Evolutionary conservation across 2,888 invertebrate genomes (phyloP), one percentile per base, ranked within the genome.

Genomic region (Euclidia mi): DNA sequence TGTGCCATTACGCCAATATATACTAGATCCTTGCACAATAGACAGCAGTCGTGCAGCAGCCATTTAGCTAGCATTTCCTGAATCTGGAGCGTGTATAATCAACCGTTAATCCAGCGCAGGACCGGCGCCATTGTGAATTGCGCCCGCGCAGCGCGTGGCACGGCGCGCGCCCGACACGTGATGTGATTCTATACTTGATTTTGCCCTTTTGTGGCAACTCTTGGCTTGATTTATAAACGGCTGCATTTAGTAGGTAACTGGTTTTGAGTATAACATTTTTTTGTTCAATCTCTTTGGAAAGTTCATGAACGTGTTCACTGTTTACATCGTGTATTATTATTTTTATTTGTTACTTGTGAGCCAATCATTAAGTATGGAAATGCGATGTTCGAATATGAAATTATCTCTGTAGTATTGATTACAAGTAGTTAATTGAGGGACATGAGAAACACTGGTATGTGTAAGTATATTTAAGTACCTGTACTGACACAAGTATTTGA

Each of bases 31-130:
- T 48, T 41, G 56, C 82, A 89, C 83, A 89, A 87, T 85, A 80
- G 82, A 78, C 72, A 78, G 68, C 66, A 46, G 29, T 89, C 88
- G 87, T 88, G 89, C 85, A 74, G 69, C 74, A 81, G 66, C 83
- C 83, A 85, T 85, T 88, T 81, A 81, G 76, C 73, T 77, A 78
- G 78, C 73, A 81, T 89, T 92, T 91, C 89, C 90, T 90, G 89
- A 88, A 92, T 91, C 89, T 91, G 87, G 92, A 92, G 91, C 94
- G 90, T 85, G 89, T 89, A 93, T 92, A 92, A 92, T 92, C 87
- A 88, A 87, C 91, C 90, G 90, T 92, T 92, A 91, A 94, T 92
- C 89, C 88, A 76, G 81, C 79, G 80, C 81, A 89, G 88, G 90
- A 89, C 86, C 74, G 71, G 75, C 75, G 75, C 72, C 72, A 72